Evolutionary conservation across 2,113 vertebrate genomes (phyloP), one percentile per base, ranked within the genome.

Genomic region (Entomyzon cyanotis): DNA sequence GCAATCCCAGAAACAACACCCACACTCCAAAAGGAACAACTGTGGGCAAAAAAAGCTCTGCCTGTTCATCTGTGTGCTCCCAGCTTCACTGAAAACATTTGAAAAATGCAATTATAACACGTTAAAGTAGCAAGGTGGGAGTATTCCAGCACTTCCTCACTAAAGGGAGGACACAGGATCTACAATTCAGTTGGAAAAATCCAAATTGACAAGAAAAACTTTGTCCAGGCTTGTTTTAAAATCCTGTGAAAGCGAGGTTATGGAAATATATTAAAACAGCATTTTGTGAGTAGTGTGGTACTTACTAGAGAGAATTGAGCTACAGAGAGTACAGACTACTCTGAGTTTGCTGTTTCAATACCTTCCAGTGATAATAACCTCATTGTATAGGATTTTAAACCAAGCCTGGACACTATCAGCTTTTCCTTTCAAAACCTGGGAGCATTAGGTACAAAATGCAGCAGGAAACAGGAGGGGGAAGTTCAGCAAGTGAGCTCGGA

Each of bases 21-120:
- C 6, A 0, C 2, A 2, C 20, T 27, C 68, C 41, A 4, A 5
- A 80, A 6, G 0, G 4, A 47, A 62, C 30, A 9, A 10, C 47
- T 1, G 58, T 1, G 58, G 33, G 30, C 82, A 62, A 21, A 14
- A 50, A 9, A 56, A 78, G 30, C 30, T 89, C 8, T 9, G 7
- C 11, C 8, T 5, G 25, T 0, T 35, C 11, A 22, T 47, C 23
- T 10, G 12, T 9, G 14, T 3, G n/a, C 71, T 52, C 73, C 58
- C 56, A 12, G 1, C 12, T 33, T 9, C 30, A 31, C 0, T 23
- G 15, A 8, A 28, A 87, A n/a, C 24, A 12, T n/a, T 27, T 13
- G 19, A 11, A 33, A 16, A 21, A 7, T 3, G 2, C 16, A 37
- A 3, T 7, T 59, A 2, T 2, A 6, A 33, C 1, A 2, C 1